A percentile compares a stretch with the other conserved stretches of the same genome.
Evolutionary conservation across 2,797 vertebrate genomes (phyloP).

Genomic region (Acridotheres tristis): DNA sequence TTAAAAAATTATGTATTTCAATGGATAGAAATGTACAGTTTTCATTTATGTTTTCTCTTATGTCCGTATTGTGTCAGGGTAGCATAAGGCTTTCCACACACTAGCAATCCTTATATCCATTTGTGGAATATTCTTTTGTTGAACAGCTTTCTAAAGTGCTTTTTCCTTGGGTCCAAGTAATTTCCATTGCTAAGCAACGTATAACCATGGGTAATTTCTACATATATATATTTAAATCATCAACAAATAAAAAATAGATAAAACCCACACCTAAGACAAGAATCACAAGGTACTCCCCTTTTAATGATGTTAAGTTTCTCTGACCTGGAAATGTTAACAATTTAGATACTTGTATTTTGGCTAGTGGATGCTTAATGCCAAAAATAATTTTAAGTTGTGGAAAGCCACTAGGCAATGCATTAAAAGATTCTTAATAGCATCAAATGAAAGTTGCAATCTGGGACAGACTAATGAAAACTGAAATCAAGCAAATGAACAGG

Average conservation of each 20-base stretch:
- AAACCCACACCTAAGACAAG: background rate
- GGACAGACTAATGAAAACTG: background rate
- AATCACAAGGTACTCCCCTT: background rate
- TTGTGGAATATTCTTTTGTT: background rate
- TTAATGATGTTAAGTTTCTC: background rate
- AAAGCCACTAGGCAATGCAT: background rate
- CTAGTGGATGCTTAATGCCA: background rate
- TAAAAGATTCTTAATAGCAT: background rate
- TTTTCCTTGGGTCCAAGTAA: background rate
- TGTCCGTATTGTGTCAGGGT: background rate
- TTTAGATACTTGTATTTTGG: background rate
- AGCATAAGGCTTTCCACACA: background rate
- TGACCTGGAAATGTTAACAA: background rate
- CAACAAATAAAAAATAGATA: background rate
- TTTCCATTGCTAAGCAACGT: background rate
- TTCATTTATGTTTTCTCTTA: background rate
- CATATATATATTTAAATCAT: background rate
- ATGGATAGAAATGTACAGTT: background rate
- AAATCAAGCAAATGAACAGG: background rate
- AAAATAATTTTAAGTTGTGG: background rate
- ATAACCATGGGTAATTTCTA: background rate
- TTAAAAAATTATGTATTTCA: background rate
- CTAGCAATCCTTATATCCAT: background rate
- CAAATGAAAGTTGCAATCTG: background rate
- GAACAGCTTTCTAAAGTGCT: background rate